Evolutionary conservation across 2,888 invertebrate species (phyloP).

Genomic region (Lottia scabra): DNA sequence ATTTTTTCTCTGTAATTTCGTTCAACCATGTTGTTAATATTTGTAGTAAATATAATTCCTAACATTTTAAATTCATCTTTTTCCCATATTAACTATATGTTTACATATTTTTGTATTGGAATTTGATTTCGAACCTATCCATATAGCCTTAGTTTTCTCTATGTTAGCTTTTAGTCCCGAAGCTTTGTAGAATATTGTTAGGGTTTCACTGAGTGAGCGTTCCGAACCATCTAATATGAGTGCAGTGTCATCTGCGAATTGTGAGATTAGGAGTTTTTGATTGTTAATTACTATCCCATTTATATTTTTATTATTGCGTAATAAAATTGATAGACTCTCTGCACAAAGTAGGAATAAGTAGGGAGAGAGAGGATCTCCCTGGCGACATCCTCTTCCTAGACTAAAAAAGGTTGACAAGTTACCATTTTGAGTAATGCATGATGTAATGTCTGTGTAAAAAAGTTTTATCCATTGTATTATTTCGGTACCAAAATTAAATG

Average conservation of each 20-base stretch:
- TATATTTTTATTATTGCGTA: too few relatives aligned
- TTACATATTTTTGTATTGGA: constrained; percentile 10
- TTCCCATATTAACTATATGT: too few relatives aligned
- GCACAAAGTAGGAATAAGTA: constrained; percentile 3
- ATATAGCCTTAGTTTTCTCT: constrained; percentile 12
- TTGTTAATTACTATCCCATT: too few relatives aligned
- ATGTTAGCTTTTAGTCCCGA: constrained; percentile 16
- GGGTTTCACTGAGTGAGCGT: too few relatives aligned
- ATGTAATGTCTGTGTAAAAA: background rate
- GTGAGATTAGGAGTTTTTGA: too few relatives aligned
- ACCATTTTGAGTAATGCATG: constrained; percentile 10
- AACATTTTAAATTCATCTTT: too few relatives aligned
- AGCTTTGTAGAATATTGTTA: constrained; percentile 8
- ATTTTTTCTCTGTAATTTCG: constrained; percentile 13
- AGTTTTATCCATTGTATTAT: constrained; percentile 16
- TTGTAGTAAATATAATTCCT: too few relatives aligned
- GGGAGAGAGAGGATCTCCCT: background rate
- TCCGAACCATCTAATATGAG: too few relatives aligned
- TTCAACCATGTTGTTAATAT: constrained; percentile 1
- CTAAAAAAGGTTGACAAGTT: constrained; percentile 5
- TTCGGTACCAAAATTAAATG: constrained; percentile 9
- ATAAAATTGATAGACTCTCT: background rate
- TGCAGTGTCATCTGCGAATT: too few relatives aligned
- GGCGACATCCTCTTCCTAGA: constrained; percentile 12
- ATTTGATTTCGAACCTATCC: constrained; percentile 10